Conservation (phyloP, 2,888 invertebrate species). For the Polymixis lichenea region DNA sequence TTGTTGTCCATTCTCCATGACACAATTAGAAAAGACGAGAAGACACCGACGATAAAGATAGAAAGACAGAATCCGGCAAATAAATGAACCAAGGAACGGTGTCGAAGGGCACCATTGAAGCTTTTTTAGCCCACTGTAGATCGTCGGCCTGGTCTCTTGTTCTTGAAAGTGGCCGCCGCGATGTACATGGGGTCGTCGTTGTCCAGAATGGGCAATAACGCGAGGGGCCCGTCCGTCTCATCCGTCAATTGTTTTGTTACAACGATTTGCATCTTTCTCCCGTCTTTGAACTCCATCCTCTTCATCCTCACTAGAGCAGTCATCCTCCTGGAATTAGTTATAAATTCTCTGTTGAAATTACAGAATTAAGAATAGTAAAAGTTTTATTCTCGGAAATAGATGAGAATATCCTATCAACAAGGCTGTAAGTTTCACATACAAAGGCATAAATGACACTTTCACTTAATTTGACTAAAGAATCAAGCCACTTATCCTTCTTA, state of each 20-base stretch:
- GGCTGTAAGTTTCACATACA: background rate
- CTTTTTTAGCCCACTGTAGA: background rate
- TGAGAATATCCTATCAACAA: background rate
- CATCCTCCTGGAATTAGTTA: constrained; percentile 17
- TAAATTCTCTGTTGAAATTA: background rate
- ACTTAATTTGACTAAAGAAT: background rate
- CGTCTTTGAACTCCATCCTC: background rate
- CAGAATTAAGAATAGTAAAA: background rate
- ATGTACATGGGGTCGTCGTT: background rate
- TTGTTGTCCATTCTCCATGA: background rate
- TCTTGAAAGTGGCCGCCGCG: background rate
- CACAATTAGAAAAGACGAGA: background rate
- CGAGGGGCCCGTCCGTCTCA: background rate
- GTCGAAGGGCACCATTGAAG: background rate
- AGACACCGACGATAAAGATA: background rate
- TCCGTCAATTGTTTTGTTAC: constrained; percentile 16
- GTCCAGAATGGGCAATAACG: background rate
- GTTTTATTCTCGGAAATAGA: background rate
- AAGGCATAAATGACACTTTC: background rate
- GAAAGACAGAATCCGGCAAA: constrained; percentile 1
- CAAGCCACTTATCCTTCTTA: background rate
- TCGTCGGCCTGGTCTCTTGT: background rate
- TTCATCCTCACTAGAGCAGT: background rate
- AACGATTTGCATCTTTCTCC: constrained; percentile 4
- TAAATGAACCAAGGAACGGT: background rate